Evolutionary conservation across 2,888 invertebrate genomes (phyloP), one percentile per base, ranked within the genome.

Genomic region (Brassicogethes aeneus): DNA sequence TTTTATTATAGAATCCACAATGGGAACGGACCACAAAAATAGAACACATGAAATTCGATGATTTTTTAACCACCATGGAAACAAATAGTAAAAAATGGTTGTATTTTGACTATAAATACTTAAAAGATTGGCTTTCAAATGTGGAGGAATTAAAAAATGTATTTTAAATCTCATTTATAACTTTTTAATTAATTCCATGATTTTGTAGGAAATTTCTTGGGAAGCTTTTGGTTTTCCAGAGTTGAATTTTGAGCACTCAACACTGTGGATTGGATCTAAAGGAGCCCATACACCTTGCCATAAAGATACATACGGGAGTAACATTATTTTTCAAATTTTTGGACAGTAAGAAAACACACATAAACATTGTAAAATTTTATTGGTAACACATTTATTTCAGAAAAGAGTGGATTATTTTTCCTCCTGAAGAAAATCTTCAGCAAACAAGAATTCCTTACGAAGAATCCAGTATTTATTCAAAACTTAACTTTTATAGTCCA

Each of bases 271-370:
- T 51, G 91, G 94, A 17, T 85, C 82, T 44, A 70, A 73, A 55
- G 87, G 88, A 2, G 86, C 94, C 2, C 89, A 94, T 62, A 96
- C 96, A 0, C 90, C 93, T 2, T 90, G 92, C 46, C 97, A 97
- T 66, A 82, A 82, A 61, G 96, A 97, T 64, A 86, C 91, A 0
- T 97, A 95, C 68, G 95, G 95, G 0, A 86, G 82, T 54, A 97
- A 97, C 70, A 76, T 96, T 56, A 84, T 96, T 14, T 84, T 85
- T 37, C 96, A 97, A 70, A 69, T 92, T 37, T 75, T 77, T 70
- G 95, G 95, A 60, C 84, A 76, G 92, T 91, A 65, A 34, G 32
- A 3, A n/a, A n/a, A n/a, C n/a, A n/a, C n/a, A n/a, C n/a, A n/a
- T n/a, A n/a, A n/a, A n/a, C n/a, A n/a, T n/a, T n/a, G n/a, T n/a